These are phyloP conservation scores for Pagrus major DNA, from an alignment of 2,113 vertebrate genomes.

Conservation along the genomic window DNA sequence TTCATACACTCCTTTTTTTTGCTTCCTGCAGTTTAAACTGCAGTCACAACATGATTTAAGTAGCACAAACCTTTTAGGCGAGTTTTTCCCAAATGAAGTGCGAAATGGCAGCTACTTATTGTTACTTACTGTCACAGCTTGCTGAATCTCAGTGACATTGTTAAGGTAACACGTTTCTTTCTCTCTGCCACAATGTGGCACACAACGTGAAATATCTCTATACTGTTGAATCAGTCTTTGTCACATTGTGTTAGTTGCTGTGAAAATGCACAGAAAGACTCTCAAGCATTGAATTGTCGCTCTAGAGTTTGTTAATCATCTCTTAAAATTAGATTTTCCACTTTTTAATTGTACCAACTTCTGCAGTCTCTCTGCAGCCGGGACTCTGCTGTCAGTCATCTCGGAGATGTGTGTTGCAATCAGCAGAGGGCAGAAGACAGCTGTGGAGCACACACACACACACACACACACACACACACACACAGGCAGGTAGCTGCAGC, in stretches of 20 bases:
- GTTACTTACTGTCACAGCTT: background rate
- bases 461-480: slow-evolving; percentile 9
- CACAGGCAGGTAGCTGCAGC: slow-evolving; percentile 6
- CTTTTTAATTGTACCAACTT: background rate
- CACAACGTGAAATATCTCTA: slow-evolving; percentile 1
- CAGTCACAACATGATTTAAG: no score
- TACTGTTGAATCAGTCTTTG: background rate
- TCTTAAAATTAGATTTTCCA: background rate
- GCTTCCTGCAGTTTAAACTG: background rate
- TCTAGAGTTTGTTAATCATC: background rate
- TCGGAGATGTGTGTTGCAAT: slow-evolving; percentile 17
- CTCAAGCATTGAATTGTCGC: background rate
- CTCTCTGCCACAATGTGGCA: background rate
- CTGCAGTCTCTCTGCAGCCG: background rate
- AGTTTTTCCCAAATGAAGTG: background rate
- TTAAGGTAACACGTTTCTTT: background rate
- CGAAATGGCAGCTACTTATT: background rate
- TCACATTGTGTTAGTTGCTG: background rate
- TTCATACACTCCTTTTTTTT: background rate
- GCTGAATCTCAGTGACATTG: background rate
- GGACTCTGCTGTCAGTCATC: background rate
- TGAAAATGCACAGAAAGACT: background rate
- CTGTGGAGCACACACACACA: slow-evolving; percentile 12
- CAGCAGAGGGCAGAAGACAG: slow-evolving; percentile 58
- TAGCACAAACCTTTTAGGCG: background rate